A percentile compares a stretch with the other conserved stretches of the same genome.
Conservation (phyloP, 2,888 invertebrate species). For the Aphidius colemani region DNA sequence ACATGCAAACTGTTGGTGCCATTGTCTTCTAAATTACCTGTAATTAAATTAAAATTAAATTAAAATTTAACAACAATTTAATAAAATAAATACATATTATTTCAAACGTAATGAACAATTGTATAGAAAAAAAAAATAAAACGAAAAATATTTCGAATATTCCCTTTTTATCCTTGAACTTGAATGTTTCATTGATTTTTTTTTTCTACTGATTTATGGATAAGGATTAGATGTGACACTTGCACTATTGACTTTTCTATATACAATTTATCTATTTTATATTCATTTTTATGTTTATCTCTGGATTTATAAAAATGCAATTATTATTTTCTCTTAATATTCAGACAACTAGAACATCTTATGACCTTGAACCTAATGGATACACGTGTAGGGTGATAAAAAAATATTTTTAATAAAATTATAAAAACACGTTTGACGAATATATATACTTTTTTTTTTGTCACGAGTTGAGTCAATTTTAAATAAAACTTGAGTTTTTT, state of each 20-base stretch:
- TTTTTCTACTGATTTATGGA: too few species aligned
- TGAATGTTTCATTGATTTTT: too few species aligned
- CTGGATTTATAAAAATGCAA: too few species aligned
- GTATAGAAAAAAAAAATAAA: neutral
- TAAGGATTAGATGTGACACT: neutral
- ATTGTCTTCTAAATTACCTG: slow-evolving; percentile 32
- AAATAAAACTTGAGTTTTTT: neutral
- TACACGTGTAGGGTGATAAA: slow-evolving; percentile 15
- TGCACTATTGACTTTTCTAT: slow-evolving; percentile 1
- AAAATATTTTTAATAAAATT: neutral
- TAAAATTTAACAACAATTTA: neutral
- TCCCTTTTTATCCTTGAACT: too few species aligned
- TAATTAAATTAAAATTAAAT: neutral
- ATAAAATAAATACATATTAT: too few species aligned
- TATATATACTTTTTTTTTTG: neutral
- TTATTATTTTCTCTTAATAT: too few species aligned
- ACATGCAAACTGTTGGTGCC: slow-evolving; percentile 49
- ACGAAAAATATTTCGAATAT: neutral
- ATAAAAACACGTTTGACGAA: slow-evolving; percentile 2
- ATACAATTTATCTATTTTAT: neutral
- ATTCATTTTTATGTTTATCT: neutral
- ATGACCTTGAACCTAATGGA: slow-evolving; percentile 21
- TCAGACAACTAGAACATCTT: neutral
- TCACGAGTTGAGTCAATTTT: neutral
- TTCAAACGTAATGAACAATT: too few species aligned